phyloP scores from a whole-genome alignment of 2,113 vertebrate species.

The Sturnira hondurensis region DNA sequence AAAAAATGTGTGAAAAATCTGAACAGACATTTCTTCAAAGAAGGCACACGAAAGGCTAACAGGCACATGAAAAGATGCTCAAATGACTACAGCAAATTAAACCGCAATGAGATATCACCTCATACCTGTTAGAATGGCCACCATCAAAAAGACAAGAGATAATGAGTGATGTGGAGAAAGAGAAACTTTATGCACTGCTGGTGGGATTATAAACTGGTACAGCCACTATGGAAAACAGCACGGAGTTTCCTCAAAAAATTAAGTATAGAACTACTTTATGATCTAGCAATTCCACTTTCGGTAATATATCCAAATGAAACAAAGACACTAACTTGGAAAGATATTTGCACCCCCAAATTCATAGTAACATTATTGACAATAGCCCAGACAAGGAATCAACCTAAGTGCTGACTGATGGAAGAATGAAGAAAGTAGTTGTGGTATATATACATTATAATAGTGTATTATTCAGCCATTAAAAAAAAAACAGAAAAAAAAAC shows the following conservation, averaged over 20 bases:
- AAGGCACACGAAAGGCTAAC: neutral
- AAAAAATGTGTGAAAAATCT: neutral
- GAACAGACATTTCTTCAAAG: neutral
- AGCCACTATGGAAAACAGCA: neutral
- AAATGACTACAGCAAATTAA: neutral
- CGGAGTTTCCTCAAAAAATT: neutral
- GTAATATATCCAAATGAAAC: neutral
- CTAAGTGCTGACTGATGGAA: neutral
- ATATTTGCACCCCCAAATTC: neutral
- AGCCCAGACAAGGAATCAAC: neutral
- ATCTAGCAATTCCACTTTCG: neutral
- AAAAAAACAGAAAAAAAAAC: neutral
- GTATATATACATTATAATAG: neutral
- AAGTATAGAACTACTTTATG: neutral
- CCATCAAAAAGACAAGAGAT: neutral
- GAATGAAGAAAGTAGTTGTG: neutral
- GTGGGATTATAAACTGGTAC: neutral
- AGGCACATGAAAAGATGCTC: neutral
- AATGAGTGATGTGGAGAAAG: neutral
- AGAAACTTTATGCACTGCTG: neutral
- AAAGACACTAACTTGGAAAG: neutral
- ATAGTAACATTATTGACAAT: neutral
- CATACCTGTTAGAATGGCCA: neutral
- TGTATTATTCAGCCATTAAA: neutral
- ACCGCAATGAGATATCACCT: neutral